Evolutionary conservation across 2,888 invertebrate species (phyloP).

Genomic region (Patella caerulea): DNA sequence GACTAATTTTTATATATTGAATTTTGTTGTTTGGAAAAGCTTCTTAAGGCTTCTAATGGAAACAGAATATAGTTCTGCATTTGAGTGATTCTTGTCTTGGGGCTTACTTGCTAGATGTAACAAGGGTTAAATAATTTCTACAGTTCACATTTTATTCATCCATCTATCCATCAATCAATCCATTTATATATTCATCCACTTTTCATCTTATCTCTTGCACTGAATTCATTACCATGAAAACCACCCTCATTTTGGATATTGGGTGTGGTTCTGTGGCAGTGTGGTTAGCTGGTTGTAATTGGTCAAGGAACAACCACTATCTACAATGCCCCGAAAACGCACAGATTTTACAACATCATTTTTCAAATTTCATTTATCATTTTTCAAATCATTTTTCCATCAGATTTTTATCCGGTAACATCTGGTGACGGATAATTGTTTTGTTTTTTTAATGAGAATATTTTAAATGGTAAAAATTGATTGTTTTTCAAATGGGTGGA

Average conservation of each 20-base stretch:
- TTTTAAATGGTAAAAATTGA: no score
- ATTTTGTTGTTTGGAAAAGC: no score
- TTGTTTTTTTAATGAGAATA: no score
- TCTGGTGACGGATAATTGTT: no score
- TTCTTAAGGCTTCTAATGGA: no score
- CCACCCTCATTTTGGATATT: slow-evolving; percentile 22
- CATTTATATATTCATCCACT: not conserved
- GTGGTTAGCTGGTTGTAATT: slow-evolving; percentile 99
- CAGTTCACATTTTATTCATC: not conserved
- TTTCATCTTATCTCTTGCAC: not conserved
- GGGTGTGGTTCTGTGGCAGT: slow-evolving; percentile 85
- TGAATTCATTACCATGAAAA: not conserved
- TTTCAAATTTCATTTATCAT: slow-evolving; percentile 14
- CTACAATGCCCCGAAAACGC: slow-evolving; percentile 82
- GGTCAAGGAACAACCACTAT: slow-evolving; percentile 87
- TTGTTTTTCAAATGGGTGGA: no score
- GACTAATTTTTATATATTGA: no score
- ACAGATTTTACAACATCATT: slow-evolving; percentile 16
- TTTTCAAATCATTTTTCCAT: slow-evolving; percentile 12
- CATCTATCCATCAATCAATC: not conserved
- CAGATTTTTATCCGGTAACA: not conserved
- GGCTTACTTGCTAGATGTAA: no score
- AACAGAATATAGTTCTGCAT: no score
- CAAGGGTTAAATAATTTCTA: no score
- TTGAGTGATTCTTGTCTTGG: no score